Evolutionary conservation across 2,797 vertebrate species (phyloP).

Genomic region (Numenius phaeopus): DNA sequence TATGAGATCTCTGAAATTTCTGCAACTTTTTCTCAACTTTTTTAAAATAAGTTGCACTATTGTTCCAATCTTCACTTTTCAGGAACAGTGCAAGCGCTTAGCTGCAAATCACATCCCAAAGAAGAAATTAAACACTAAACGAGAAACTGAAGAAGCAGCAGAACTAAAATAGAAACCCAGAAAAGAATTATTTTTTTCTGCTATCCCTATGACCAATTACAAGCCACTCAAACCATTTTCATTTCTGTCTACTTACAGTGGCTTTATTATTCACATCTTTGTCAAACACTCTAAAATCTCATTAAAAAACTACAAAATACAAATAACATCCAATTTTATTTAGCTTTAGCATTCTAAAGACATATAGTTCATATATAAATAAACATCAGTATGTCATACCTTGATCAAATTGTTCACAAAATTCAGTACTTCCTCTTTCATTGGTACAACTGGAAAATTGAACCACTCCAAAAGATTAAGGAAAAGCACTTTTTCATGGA

Average conservation of each 20-base stretch:
- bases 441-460: constrained; percentile 90
- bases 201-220: background rate
- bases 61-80: background rate
- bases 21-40: background rate
- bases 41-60: background rate
- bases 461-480: constrained; percentile 92
- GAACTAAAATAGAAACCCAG: background rate
- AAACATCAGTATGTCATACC: constrained; percentile 75
- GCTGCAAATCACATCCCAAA: background rate
- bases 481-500: constrained; percentile 88
- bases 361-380: background rate
- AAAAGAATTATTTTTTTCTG: rapidly evolving
- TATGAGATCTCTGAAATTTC: background rate
- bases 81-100: background rate
- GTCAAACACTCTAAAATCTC: background rate
- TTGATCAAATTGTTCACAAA: constrained; percentile 86
- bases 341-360: background rate
- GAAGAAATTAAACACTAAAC: background rate
- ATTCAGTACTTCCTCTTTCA: constrained; percentile 88
- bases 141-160: background rate
- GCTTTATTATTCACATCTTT: background rate
- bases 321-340: background rate
- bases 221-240: background rate
- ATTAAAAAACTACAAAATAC: background rate
- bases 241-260: background rate